phyloP scores from a whole-genome alignment of 1,140 invertebrate species.

The Ceratosolen solmsi region DNA sequence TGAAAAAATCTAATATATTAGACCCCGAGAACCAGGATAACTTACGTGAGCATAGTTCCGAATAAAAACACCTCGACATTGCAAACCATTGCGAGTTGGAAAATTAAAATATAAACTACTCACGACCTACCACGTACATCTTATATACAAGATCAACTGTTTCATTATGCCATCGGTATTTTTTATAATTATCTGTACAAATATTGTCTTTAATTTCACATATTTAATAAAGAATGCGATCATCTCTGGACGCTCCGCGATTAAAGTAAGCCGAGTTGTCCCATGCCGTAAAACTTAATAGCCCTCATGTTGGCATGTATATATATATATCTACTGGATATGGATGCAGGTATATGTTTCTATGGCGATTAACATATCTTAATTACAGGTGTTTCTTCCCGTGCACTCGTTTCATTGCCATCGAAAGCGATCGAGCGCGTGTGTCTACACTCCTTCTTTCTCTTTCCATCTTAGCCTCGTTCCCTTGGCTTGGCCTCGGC shows the following conservation, averaged over 20 bases:
- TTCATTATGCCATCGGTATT: too few species aligned
- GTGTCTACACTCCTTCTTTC: slow-evolving; percentile 33
- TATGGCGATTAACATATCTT: slow-evolving; percentile 67
- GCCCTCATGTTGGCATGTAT: slow-evolving; percentile 3
- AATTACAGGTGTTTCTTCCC: slow-evolving; percentile 66
- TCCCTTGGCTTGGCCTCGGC: slow-evolving; percentile 18
- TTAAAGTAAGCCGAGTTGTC: background rate
- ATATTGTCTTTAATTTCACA: background rate
- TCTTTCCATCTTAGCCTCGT: slow-evolving; percentile 26
- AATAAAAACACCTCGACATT: too few species aligned
- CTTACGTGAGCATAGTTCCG: too few species aligned
- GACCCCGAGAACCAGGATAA: too few species aligned
- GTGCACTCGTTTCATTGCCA: slow-evolving; percentile 53
- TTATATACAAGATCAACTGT: too few species aligned
- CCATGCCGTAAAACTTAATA: slow-evolving; percentile 37
- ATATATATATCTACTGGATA: slow-evolving; percentile 27
- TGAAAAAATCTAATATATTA: too few species aligned
- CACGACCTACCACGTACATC: too few species aligned
- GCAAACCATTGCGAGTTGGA: too few species aligned
- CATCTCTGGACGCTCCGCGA: background rate
- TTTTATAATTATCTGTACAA: background rate
- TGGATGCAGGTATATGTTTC: slow-evolving; percentile 51
- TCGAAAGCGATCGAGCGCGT: slow-evolving; percentile 57
- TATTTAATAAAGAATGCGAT: background rate
- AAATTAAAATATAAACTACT: too few species aligned